These are phyloP conservation scores for Mormyrus hasselquistii DNA, from an alignment of 2,797 vertebrate species.

Conservation along the genomic window DNA sequence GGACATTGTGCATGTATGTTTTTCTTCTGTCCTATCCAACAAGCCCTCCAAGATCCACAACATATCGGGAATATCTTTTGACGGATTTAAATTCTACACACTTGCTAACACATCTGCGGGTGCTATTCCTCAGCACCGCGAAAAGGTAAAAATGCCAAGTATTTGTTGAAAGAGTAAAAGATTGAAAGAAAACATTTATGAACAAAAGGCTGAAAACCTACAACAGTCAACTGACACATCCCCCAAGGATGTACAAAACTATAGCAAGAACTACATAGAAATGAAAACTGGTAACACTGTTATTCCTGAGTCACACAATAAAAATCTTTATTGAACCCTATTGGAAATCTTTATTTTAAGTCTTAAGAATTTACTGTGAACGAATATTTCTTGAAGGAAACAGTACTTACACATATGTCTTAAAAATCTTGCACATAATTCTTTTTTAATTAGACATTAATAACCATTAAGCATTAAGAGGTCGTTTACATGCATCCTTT, in stretches of 20 bases:
- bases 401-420: neutral
- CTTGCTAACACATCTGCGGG: neutral
- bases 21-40: slow-evolving; percentile 80
- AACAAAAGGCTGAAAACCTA: neutral
- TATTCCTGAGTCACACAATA: neutral
- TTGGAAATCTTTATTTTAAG: neutral
- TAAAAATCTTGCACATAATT: neutral
- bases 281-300: neutral
- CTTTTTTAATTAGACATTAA: neutral
- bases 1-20: slow-evolving; percentile 90
- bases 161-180: neutral
- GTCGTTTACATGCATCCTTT: neutral
- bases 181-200: neutral
- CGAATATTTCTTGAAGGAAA: neutral
- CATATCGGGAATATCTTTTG: neutral
- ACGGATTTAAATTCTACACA: neutral
- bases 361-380: neutral
- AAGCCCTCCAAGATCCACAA: neutral
- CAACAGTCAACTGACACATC: neutral
- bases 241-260: neutral
- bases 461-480: neutral
- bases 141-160: neutral
- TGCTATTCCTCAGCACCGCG: neutral
- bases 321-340: neutral
- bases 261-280: neutral